phyloP scores from a whole-genome alignment of 2,797 vertebrate species.

The Sebastiscus tertius region DNA sequence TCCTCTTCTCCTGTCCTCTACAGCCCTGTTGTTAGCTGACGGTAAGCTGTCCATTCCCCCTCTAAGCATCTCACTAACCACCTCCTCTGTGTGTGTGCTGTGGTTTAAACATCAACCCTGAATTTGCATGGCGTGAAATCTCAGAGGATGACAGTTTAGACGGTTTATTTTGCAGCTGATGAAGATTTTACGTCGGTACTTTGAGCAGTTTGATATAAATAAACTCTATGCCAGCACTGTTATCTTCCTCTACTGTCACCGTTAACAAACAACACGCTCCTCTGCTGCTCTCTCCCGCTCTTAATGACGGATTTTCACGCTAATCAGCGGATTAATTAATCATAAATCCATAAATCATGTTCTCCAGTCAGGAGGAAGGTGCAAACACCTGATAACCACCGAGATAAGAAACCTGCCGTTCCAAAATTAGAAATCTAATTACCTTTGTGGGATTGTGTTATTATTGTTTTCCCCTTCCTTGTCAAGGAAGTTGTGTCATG shows the following conservation, averaged over 20 bases:
- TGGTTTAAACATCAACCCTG: not conserved
- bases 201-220: slow-evolving; percentile 1
- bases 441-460: slow-evolving; percentile 45
- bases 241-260: not conserved
- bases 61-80: slow-evolving; percentile 40
- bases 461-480: slow-evolving; percentile 6
- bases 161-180: not conserved
- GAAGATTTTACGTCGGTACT: not conserved
- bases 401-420: slow-evolving; percentile 48
- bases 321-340: slow-evolving; percentile 65
- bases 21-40: slow-evolving; percentile 90
- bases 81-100: slow-evolving; percentile 9
- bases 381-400: slow-evolving; percentile 52
- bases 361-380: slow-evolving; percentile 42
- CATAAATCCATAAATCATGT: slow-evolving; percentile 59
- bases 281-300: not conserved
- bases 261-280: not conserved
- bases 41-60: slow-evolving; percentile 83
- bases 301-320: slow-evolving; percentile 48
- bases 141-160: not conserved
- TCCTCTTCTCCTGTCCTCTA: slow-evolving; percentile 32
- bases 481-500: slow-evolving; percentile 51
- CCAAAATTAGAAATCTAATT: slow-evolving; percentile 64
- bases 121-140: slow-evolving; percentile 1
- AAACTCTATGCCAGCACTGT: not conserved